Percentiles rank a stretch among this genome's conserved stretches.
Conservation (phyloP, 2,888 invertebrate species). For the Tiliacea citrago region DNA sequence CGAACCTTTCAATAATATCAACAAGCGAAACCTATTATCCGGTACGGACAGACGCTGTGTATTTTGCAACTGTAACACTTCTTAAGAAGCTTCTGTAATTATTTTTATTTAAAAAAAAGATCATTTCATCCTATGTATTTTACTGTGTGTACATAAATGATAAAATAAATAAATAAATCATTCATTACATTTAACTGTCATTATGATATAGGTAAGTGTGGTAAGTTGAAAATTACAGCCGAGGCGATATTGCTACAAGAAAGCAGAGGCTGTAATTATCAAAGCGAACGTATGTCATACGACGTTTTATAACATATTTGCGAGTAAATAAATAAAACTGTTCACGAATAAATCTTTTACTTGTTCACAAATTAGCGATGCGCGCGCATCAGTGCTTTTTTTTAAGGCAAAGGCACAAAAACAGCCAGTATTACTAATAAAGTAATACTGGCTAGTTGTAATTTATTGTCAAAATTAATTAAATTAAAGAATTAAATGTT, state of each 20-base stretch:
- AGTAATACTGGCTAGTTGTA: not conserved
- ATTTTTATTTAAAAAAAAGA: slow-evolving; percentile 4
- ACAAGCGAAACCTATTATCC: slow-evolving; percentile 1
- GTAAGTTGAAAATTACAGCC: slow-evolving; percentile 18
- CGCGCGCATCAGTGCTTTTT: too few species aligned
- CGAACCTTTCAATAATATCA: slow-evolving; percentile 1
- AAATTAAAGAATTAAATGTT: not conserved
- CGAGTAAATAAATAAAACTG: slow-evolving; percentile 25
- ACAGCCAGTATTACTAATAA: too few species aligned
- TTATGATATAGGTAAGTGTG: slow-evolving; percentile 2
- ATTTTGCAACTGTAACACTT: slow-evolving; percentile 1
- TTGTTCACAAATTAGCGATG: not conserved
- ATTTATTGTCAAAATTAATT: not conserved
- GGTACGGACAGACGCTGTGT: not conserved
- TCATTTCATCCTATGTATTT: slow-evolving; percentile 4
- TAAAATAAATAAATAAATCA: slow-evolving; percentile 9
- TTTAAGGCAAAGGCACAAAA: too few species aligned
- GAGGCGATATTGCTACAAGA: slow-evolving; percentile 25
- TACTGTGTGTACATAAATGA: not conserved
- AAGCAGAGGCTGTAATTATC: slow-evolving; percentile 17
- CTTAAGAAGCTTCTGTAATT: slow-evolving; percentile 4
- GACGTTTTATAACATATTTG: slow-evolving; percentile 5
- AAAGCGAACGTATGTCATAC: slow-evolving; percentile 10
- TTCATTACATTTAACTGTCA: not conserved
- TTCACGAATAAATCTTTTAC: slow-evolving; percentile 20